Percentiles rank a stretch among this genome's conserved stretches.
Conservation (phyloP, 2,888 invertebrate genomes). For the Pollenia labialis region DNA sequence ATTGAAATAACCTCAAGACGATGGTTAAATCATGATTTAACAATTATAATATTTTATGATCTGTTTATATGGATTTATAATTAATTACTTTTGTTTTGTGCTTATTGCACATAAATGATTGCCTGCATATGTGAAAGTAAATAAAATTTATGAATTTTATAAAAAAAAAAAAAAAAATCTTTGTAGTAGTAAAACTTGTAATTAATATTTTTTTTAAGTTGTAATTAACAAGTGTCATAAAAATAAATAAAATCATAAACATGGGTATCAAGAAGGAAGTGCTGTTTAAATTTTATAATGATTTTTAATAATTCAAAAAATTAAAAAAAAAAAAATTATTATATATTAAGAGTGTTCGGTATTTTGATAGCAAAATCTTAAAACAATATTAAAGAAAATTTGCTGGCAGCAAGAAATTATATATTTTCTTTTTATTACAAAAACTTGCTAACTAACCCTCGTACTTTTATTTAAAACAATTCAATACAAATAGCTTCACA, state of each 20-base stretch:
- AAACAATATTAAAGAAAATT: too few relatives aligned
- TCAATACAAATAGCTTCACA: neutral
- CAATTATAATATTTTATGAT: slow-evolving; percentile 68
- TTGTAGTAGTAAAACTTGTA: slow-evolving; percentile 4
- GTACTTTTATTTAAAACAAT: neutral
- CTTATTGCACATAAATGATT: neutral
- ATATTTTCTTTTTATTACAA: too few relatives aligned
- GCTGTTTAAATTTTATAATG: neutral
- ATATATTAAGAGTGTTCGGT: too few relatives aligned
- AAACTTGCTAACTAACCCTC: neutral
- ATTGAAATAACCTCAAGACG: neutral
- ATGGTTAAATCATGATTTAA: slow-evolving; percentile 61
- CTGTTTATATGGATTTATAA: slow-evolving; percentile 58
- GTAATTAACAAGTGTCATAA: slow-evolving; percentile 28
- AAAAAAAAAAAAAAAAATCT: neutral
- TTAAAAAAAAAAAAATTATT: too few relatives aligned
- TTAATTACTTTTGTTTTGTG: slow-evolving; percentile 42
- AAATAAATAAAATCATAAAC: neutral
- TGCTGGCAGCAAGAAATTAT: too few relatives aligned
- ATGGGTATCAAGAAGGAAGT: neutral
- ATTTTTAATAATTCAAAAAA: too few relatives aligned
- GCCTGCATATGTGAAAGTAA: slow-evolving; percentile 1
- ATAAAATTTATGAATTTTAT: slow-evolving; percentile 19
- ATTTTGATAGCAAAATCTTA: too few relatives aligned
- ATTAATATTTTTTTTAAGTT: slow-evolving; percentile 2